These are phyloP conservation scores for Caradrina clavipalpis DNA, from an alignment of 2,888 invertebrate genomes.

Conservation along the genomic window DNA sequence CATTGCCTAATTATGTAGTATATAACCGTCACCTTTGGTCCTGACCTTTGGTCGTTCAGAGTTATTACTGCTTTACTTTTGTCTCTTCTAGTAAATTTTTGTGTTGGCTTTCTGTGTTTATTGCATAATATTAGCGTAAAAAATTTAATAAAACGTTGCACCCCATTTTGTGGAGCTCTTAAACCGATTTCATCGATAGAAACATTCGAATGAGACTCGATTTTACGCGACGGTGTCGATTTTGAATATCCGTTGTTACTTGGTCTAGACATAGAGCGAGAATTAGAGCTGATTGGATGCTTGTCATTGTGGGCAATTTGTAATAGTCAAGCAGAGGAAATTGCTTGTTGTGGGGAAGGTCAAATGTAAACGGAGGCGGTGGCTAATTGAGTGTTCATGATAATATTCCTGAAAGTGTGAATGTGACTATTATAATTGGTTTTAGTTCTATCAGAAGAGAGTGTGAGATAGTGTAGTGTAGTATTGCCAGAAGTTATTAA, in stretches of 20 bases:
- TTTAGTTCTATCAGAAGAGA: too few species aligned
- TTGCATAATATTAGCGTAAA: too few species aligned
- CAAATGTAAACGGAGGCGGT: slow-evolving; percentile 4
- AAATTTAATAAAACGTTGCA: too few species aligned
- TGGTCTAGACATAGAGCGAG: not conserved
- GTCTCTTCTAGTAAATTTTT: too few species aligned
- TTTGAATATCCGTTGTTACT: slow-evolving; percentile 26
- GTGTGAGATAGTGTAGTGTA: too few species aligned
- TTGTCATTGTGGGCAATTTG: slow-evolving; percentile 46
- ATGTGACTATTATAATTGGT: not conserved
- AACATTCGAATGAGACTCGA: slow-evolving; percentile 8
- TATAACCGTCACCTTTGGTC: too few species aligned
- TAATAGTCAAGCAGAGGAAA: slow-evolving; percentile 34
- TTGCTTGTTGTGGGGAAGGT: slow-evolving; percentile 18
- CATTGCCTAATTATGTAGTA: too few species aligned
- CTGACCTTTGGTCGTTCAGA: too few species aligned
- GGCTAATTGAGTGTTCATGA: slow-evolving; percentile 10
- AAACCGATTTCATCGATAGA: slow-evolving; percentile 5
- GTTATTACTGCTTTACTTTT: too few species aligned
- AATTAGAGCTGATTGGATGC: slow-evolving; percentile 25
- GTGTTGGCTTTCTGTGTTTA: too few species aligned
- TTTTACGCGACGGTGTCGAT: slow-evolving; percentile 12
- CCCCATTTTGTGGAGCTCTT: too few species aligned
- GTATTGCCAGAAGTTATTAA: too few species aligned
- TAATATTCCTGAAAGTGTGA: not conserved